These are phyloP conservation scores for Zaprionus africanus DNA, from an alignment of 1,140 invertebrate species.

Conservation along the genomic window DNA sequence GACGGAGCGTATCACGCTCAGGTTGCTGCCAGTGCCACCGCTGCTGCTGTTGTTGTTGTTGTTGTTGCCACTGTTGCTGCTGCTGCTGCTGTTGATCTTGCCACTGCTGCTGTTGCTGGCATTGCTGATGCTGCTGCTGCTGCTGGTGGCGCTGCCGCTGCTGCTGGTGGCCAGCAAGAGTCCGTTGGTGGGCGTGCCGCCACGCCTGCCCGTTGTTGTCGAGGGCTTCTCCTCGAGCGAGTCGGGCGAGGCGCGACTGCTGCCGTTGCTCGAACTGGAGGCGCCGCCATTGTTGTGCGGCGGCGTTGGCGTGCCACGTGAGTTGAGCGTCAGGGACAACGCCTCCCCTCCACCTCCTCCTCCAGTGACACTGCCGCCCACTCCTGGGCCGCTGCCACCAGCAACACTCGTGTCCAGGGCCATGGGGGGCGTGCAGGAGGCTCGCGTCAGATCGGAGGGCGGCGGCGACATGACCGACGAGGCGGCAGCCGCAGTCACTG, in stretches of 20 bases:
- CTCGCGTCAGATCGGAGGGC: slow-evolving; percentile 59
- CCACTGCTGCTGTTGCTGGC: slow-evolving; percentile 18
- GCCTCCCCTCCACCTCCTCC: slow-evolving; percentile 13
- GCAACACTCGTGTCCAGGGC: slow-evolving; percentile 19
- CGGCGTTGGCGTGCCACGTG: slow-evolving; percentile 66
- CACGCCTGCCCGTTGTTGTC: slow-evolving; percentile 60
- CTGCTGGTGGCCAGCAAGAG: slow-evolving; percentile 48
- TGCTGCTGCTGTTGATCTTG: slow-evolving; percentile 20
- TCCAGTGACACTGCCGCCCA: background rate
- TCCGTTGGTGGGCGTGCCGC: slow-evolving; percentile 63
- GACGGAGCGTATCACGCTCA: slow-evolving; percentile 82
- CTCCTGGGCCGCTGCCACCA: slow-evolving; percentile 1
- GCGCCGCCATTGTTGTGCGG: slow-evolving; percentile 73
- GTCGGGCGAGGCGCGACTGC: slow-evolving; percentile 80
- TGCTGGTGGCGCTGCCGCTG: slow-evolving; percentile 12
- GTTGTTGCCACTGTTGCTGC: slow-evolving; percentile 38
- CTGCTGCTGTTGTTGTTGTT: slow-evolving; percentile 44
- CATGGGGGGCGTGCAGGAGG: slow-evolving; percentile 46
- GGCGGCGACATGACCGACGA: slow-evolving; percentile 83
- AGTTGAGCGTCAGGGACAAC: slow-evolving; percentile 29
- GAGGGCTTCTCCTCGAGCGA: slow-evolving; percentile 79
- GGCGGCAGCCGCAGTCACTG: slow-evolving; percentile 66
- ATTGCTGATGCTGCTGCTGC: slow-evolving; percentile 13
- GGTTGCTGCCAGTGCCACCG: slow-evolving; percentile 47
- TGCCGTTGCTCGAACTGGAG: slow-evolving; percentile 69